These are phyloP conservation scores for Anodontia alba DNA, from an alignment of 2,888 invertebrate species.

Conservation along the genomic window DNA sequence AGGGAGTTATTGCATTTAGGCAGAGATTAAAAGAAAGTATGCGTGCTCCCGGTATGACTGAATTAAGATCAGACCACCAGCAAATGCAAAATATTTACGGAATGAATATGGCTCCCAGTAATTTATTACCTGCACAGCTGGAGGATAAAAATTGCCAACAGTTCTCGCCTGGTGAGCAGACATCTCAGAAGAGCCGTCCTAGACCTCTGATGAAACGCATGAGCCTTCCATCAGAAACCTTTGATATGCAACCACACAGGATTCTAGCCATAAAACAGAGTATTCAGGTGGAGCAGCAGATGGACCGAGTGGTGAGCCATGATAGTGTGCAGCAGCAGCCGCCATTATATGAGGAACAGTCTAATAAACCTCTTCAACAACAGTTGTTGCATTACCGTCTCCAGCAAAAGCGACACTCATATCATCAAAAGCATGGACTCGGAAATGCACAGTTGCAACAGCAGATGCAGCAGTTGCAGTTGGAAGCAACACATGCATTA, in stretches of 20 bases:
- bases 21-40: constrained; percentile 92
- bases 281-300: constrained; percentile 82
- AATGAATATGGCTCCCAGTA: constrained; percentile 58
- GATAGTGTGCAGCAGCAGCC: constrained; percentile 49
- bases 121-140: constrained; percentile 12
- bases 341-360: constrained; percentile 56
- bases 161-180: constrained; percentile 67
- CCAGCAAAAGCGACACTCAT: constrained; percentile 93
- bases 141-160: background rate
- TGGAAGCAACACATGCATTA: constrained; percentile 84
- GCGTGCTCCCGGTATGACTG: constrained; percentile 92
- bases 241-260: constrained; percentile 83
- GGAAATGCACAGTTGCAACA: constrained; percentile 90
- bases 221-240: constrained; percentile 83
- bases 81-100: constrained; percentile 70
- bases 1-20: constrained; percentile 89
- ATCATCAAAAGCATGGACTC: constrained; percentile 91
- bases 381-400: constrained; percentile 92
- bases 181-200: constrained; percentile 62
- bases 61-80: constrained; percentile 87
- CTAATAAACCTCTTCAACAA: constrained; percentile 87
- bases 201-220: constrained; percentile 82
- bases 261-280: constrained; percentile 84
- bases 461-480: constrained; percentile 78
- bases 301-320: constrained; percentile 74